A percentile compares a stretch with the other conserved stretches of the same genome.
Evolutionary conservation across 1,140 invertebrate genomes (phyloP).

Genomic region (Oncopodura yosiiana): DNA sequence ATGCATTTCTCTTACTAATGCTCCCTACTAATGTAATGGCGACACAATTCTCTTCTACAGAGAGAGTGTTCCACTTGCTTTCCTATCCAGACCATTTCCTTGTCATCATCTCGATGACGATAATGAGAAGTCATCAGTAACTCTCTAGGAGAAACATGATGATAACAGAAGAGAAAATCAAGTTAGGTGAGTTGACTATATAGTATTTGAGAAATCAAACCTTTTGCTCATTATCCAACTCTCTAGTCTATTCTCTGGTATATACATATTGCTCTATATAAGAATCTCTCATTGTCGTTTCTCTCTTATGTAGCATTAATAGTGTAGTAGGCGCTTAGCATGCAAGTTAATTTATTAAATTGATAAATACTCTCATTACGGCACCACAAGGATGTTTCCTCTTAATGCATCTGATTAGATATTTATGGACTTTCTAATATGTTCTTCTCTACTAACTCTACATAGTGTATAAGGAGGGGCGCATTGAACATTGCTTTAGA

Average conservation of each 20-base stretch:
- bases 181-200: not conserved
- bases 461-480: too few relatives aligned
- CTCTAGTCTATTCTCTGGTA: not conserved
- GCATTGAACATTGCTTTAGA: too few relatives aligned
- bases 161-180: too few relatives aligned
- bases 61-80: too few relatives aligned
- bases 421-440: constrained; percentile 16
- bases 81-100: too few relatives aligned
- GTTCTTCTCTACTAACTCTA: not conserved
- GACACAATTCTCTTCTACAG: too few relatives aligned
- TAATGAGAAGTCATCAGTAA: too few relatives aligned
- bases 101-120: too few relatives aligned
- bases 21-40: too few relatives aligned
- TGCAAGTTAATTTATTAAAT: constrained; percentile 27
- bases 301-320: not conserved
- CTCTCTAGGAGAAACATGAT: too few relatives aligned
- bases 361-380: constrained; percentile 18
- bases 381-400: not conserved
- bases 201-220: constrained; percentile 4
- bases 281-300: not conserved
- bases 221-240: constrained; percentile 1
- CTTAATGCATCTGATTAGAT: constrained; percentile 15
- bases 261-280: too few relatives aligned
- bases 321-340: not conserved
- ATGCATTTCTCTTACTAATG: too few relatives aligned